Evolutionary conservation across 1,140 invertebrate species (phyloP), one percentile per base, ranked within the genome.

Genomic region (Leptopilina clavipes): DNA sequence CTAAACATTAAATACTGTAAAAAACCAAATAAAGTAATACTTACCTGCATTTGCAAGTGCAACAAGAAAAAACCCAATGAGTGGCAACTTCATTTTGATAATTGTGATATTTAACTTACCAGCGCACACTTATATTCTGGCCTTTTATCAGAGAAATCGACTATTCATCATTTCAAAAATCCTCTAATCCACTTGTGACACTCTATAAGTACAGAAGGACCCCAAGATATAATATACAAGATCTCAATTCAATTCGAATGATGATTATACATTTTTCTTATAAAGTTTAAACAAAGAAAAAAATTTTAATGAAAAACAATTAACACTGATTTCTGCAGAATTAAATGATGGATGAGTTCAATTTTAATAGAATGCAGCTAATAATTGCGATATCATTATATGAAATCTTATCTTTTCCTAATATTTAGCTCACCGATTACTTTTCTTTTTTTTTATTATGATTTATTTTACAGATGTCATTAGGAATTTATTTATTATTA

Each of bases 311-410:
- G 25, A 31, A 65, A 31, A 22, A 1, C 25, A 37, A 65, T 65
- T 65, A 65, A 37, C 2, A 31, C 11, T 25, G 22, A 31, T 31
- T 65, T 65, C 25, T 12, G 10, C 11, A n/a, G 59, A 25, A 25
- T 8, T 8, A 65, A 65, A 65, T 65, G 59, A 65, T 65, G 12
- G 59, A 65, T 65, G 59, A 31, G 22, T n/a, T 65, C 12, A n/a
- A n/a, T 65, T 31, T 65, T 65, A 65, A 65, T n/a, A 65, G 59
- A 31, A n/a, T 22, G 10, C 22, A 12, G 56, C 59, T 65, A 65
- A 6, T 65, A 65, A 14, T 65, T 65, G 7, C n/a, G 22, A 65
- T 52, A 17, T 52, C 48, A 52, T n/a, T n/a, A 17, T 40, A 40
- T 17, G 22, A 65, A 65, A 65, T 65, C 59, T 65, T 25, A 65